These are phyloP conservation scores for Zoanthus sociatus DNA, from an alignment of 92 coral and sea anemone species.

Conservation along the genomic window DNA sequence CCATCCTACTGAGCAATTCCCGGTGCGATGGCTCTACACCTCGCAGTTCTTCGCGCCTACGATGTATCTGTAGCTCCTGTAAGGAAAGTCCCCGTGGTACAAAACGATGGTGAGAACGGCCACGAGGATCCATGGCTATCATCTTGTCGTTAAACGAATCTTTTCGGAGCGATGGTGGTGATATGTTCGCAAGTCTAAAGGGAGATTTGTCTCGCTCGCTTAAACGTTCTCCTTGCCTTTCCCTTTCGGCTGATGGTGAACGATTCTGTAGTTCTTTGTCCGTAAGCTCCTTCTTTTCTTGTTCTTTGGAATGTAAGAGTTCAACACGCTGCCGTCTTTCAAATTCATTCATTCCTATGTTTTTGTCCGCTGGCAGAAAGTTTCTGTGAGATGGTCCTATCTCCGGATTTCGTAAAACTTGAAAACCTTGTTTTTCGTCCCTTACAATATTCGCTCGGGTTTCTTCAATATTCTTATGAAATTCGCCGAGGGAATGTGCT, in stretches of 20 bases:
- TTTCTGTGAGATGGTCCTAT: constrained; percentile 12
- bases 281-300: constrained; percentile 59
- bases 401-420: constrained; percentile 18
- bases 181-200: constrained; percentile 62
- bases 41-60: constrained; percentile 78
- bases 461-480: constrained; percentile 65
- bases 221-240: constrained; percentile 31
- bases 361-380: constrained; percentile 39
- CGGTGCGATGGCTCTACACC: constrained; percentile 82
- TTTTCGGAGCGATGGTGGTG: constrained; percentile 79
- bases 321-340: constrained; percentile 73
- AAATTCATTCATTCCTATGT: constrained; percentile 66
- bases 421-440: constrained; percentile 59
- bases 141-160: constrained; percentile 70
- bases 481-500: constrained; percentile 64
- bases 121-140: constrained; percentile 44
- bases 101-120: constrained; percentile 67
- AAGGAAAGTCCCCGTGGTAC: constrained; percentile 76
- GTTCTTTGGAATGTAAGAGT: constrained; percentile 74
- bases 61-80: constrained; percentile 77
- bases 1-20: constrained; percentile 89
- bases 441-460: constrained; percentile 55
- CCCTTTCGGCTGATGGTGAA: constrained; percentile 34
- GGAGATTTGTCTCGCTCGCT: constrained; percentile 41
- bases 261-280: constrained; percentile 38